Evolutionary conservation across 2,113 vertebrate species (phyloP).

Genomic region (Barnardius zonarius): DNA sequence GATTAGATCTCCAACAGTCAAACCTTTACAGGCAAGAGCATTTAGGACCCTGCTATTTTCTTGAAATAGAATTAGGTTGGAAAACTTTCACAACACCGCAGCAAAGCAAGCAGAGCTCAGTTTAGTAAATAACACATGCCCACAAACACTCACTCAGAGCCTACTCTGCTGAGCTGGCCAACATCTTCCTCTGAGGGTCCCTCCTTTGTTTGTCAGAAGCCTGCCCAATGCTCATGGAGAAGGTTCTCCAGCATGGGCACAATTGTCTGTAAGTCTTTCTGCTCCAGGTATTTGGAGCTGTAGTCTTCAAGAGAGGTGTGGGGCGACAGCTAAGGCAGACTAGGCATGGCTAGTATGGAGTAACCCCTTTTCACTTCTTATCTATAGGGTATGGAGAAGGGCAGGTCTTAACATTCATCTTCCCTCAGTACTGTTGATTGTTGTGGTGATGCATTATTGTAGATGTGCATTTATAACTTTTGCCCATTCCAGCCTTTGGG

Average conservation of each 20-base stretch:
- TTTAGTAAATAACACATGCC: neutral
- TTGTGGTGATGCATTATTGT: neutral
- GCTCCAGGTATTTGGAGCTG: neutral
- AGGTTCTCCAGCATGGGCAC: neutral
- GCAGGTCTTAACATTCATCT: neutral
- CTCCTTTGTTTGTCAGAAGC: neutral
- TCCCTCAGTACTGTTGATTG: neutral
- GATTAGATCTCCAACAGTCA: neutral
- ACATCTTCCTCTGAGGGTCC: neutral
- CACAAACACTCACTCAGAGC: neutral
- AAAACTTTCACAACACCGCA: neutral
- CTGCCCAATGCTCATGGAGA: neutral
- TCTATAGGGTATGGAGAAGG: neutral
- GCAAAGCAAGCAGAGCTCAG: neutral
- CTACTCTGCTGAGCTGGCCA: neutral
- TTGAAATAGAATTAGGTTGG: neutral
- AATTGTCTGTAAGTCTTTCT: neutral
- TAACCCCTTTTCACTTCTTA: neutral
- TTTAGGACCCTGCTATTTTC: neutral
- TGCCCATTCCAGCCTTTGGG: neutral
- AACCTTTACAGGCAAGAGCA: neutral
- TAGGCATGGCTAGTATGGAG: neutral
- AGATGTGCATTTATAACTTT: neutral
- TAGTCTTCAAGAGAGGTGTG: neutral
- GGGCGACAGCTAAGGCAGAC: too few species aligned